Evolutionary conservation across 2,113 vertebrate genomes (phyloP), one percentile per base, ranked within the genome.

Genomic region (Myotis yumanensis): DNA sequence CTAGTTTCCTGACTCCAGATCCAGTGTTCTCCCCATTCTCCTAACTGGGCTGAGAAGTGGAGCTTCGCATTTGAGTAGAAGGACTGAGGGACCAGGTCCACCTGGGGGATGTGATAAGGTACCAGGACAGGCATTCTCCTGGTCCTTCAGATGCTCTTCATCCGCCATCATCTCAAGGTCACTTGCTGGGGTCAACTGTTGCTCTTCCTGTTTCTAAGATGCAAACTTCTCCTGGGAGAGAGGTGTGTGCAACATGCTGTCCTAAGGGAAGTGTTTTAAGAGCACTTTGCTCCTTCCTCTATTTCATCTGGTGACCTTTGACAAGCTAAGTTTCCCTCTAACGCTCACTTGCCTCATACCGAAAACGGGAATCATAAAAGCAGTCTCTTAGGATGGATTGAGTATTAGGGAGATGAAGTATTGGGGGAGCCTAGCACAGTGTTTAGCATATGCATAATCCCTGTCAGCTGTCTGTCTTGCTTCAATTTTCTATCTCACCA

Each of bases 51-150:
- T 43, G 12, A 93, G 57, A 43, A 83, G 81, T 62, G 48, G 28
- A 69, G 6, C 28, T n/a, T n/a, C 9, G 11, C 5, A 11, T 35
- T 35, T 64, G 32, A 88, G 16, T 32, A 25, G 79, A 80, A 28
- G 93, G 20, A 40, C 2, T 0, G 1, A 71, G n/a, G 2, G 46
- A 18, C 22, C 15, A 12, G 51, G 10, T 51, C 15, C 22, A 48
- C 4, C 8, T 2, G 32, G 3, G 1, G 4, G 0, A 0, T 17
- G 4, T n/a, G 43, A 68, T 7, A 1, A 48, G 51, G 28, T 1
- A 17, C 4, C 8, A 32, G 22, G 28, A 18, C 32, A 88, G 66
- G 32, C 7, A 51, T 15, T 51, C 16, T 66, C 22, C 48, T 4
- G 20, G 4, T 69, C 32, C 16, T 9, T n/a, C 28, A 9, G 11